Base-by-base conservation (phyloP, 2,797 vertebrate genomes). In the Rhyacichthys aspro region DNA sequence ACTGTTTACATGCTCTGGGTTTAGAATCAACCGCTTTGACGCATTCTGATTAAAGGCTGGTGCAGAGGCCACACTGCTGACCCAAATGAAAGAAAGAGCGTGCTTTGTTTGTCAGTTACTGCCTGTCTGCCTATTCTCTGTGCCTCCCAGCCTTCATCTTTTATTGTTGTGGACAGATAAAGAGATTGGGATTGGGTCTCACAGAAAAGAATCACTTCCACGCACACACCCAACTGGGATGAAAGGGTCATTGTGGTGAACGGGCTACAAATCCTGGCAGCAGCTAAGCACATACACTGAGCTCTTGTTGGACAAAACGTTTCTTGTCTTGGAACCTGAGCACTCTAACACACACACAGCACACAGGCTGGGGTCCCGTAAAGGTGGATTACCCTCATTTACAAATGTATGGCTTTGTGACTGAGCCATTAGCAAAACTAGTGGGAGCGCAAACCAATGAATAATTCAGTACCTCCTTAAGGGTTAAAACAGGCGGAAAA, bases 391-490 rank as follows among this genome's bases (percentile, higher is more conserved):
- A 83, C 63, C 63, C 83, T 90, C 70, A 87, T 90, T 90, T 90
- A 89, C 88, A 89, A 88, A 85, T 86, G 83, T 78, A 87, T 87
- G 78, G 85, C 79, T 88, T 84, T 86, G 87, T 82, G 76, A 86
- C 75, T 23, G 79, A 55, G n/a, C 76, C 63, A 70, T 87, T 85
- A 87, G 84, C 63, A 63, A 66, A 83, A 77, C 62, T 41, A 63
- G 73, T 46, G 54, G 67, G 58, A 76, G 79, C 72, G 46, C 50
- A 61, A 46, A 32, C 64, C 45, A 0, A 80, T 89, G 83, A 90
- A 90, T 89, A 61, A 90, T 90, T 87, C 86, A 90, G 38, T 1
- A 0, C 32, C 54, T 82, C 72, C 72, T 85, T 78, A 86, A 82
- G 83, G 81, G 87, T 90, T 89, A 90, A 89, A 87, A 79, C 57